A percentile compares a stretch with the other conserved stretches of the same genome.
Evolutionary conservation across 2,113 vertebrate species (phyloP).

Genomic region (Takifugu bimaculatus): DNA sequence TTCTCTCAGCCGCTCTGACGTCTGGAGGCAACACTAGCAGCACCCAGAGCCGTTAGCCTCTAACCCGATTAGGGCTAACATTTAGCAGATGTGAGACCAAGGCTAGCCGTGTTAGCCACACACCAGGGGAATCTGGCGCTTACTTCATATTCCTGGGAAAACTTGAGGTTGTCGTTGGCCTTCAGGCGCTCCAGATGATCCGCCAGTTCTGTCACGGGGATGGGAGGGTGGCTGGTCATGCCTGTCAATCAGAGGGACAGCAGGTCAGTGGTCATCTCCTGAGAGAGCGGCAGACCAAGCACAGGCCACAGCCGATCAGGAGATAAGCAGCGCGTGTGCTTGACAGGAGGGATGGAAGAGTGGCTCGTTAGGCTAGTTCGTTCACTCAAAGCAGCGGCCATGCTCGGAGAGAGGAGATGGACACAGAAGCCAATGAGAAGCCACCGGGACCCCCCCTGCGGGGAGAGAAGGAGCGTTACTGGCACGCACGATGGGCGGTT

Average conservation of each 20-base stretch:
- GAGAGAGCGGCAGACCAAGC: slow-evolving; percentile 12
- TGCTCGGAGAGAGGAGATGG: slow-evolving; percentile 82
- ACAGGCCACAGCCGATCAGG: slow-evolving; percentile 45
- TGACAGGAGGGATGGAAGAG: slow-evolving; percentile 77
- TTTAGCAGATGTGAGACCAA: no score
- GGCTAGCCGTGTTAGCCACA: no score
- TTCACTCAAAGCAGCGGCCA: slow-evolving; percentile 92
- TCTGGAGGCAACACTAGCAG: no score
- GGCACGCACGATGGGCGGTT: slow-evolving; percentile 69
- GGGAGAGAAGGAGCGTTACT: slow-evolving; percentile 79
- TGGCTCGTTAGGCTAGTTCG: slow-evolving; percentile 81
- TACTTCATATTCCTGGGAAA: slow-evolving; percentile 99
- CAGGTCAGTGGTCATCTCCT: slow-evolving; percentile 27
- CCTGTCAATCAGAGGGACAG: slow-evolving; percentile 79
- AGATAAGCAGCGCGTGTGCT: slow-evolving; percentile 72
- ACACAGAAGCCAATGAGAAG: slow-evolving; percentile 86
- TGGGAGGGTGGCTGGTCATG: slow-evolving; percentile 96
- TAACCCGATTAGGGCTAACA: no score
- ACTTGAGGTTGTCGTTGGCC: slow-evolving; percentile 99
- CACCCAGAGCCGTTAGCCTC: no score
- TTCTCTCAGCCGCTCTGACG: no score
- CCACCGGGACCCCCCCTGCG: slow-evolving; percentile 82
- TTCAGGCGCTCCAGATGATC: slow-evolving; percentile 97
- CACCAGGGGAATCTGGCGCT: neutral
- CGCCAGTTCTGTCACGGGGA: slow-evolving; percentile 92